A percentile compares a stretch with the other conserved stretches of the same genome.
These are phyloP conservation scores for Pelochelys cantorii DNA, from an alignment of 2,797 vertebrate genomes.

Conservation along the genomic window DNA sequence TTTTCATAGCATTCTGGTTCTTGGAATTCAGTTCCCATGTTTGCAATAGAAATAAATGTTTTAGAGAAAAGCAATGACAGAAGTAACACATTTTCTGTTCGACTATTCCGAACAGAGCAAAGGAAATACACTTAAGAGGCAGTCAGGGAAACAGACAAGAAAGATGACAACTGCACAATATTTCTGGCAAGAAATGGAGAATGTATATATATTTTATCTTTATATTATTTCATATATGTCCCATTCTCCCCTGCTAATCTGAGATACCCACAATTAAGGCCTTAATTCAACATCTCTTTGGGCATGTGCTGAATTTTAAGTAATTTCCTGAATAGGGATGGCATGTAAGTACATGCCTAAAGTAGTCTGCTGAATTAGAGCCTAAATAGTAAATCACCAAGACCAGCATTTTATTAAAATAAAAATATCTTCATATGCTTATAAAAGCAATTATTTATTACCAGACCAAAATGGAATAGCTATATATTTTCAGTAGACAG, in stretches of 20 bases:
- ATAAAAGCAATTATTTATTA: background rate
- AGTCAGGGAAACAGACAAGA: background rate
- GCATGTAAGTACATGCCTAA: background rate
- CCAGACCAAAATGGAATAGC: background rate
- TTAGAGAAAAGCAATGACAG: background rate
- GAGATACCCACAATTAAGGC: background rate
- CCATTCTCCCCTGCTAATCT: background rate
- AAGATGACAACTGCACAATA: background rate
- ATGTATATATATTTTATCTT: background rate
- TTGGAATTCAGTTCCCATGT: background rate
- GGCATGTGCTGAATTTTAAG: background rate
- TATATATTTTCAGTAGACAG: background rate
- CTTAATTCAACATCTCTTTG: background rate
- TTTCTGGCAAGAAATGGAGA: background rate
- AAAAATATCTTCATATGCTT: background rate
- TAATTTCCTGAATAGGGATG: background rate
- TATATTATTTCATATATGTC: background rate
- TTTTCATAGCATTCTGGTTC: background rate
- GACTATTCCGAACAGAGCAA: background rate
- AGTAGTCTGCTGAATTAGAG: background rate
- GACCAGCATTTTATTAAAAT: background rate
- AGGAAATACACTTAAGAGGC: background rate
- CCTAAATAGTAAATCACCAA: background rate
- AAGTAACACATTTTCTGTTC: background rate
- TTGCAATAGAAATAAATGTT: background rate